Evolutionary conservation across 2,113 vertebrate species (phyloP).

Genomic region (Gymnarchus niloticus): DNA sequence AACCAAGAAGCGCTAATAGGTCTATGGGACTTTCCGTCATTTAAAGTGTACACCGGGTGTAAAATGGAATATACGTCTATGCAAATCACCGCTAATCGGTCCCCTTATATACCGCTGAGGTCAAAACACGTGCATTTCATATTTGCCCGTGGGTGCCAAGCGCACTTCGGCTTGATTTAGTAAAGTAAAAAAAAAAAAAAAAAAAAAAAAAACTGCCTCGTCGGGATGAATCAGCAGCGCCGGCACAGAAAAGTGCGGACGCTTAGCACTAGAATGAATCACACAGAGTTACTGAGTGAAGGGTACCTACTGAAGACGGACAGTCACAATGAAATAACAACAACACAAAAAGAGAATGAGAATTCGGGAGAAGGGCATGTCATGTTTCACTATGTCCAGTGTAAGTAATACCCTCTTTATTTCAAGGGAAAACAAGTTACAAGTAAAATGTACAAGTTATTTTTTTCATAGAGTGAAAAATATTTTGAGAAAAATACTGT

Average conservation of each 20-base stretch:
- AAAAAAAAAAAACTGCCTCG: constrained; percentile 18
- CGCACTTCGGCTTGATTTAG: background rate
- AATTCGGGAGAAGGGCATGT: background rate
- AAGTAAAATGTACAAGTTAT: background rate
- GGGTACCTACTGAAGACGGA: background rate
- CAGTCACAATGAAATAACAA: constrained; percentile 11
- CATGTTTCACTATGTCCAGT: background rate
- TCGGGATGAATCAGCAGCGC: constrained; percentile 36
- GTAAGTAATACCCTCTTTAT: background rate
- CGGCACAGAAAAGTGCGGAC: background rate
- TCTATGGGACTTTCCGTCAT: constrained; percentile 43
- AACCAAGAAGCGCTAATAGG: constrained; percentile 14
- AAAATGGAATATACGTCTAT: constrained; percentile 44
- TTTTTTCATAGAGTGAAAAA: background rate
- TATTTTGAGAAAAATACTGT: background rate
- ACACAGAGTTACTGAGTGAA: constrained; percentile 19
- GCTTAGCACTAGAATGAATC: constrained; percentile 33
- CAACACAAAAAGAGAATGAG: background rate
- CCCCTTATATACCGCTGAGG: constrained; percentile 35
- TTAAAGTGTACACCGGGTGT: constrained; percentile 32
- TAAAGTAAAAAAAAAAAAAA: too few relatives aligned
- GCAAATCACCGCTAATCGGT: constrained; percentile 36
- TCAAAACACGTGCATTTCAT: background rate
- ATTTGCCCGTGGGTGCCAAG: background rate
- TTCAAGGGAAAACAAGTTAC: background rate